Percentiles rank a stretch among this genome's conserved stretches.
These are phyloP conservation scores for Lomographa bimaculata DNA, from an alignment of 2,888 invertebrate genomes.

Conservation along the genomic window DNA sequence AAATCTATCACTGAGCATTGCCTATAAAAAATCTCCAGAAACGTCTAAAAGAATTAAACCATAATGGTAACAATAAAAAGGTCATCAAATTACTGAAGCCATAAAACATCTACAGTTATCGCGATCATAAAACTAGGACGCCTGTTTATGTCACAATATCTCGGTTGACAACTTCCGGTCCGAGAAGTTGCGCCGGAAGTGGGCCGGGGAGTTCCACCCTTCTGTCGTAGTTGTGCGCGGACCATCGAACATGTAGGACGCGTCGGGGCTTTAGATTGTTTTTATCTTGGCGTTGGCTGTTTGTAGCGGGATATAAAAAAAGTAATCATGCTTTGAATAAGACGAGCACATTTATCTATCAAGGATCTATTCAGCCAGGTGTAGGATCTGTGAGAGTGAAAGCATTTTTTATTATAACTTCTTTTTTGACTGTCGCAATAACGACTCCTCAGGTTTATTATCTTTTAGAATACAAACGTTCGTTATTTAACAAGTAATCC, in stretches of 20 bases:
- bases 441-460: no score
- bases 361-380: no score
- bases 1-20: no score
- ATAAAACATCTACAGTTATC: slow-evolving; percentile 37
- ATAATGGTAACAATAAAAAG: slow-evolving; percentile 21
- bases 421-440: no score
- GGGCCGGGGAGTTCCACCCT: slow-evolving; percentile 18
- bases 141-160: slow-evolving; percentile 36
- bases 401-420: no score
- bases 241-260: slow-evolving; percentile 44
- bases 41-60: slow-evolving; percentile 8
- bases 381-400: no score
- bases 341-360: no score
- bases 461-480: no score
- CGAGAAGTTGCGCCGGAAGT: slow-evolving; percentile 25
- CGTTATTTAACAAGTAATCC: no score
- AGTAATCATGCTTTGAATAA: no score
- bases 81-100: slow-evolving; percentile 27
- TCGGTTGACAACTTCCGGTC: slow-evolving; percentile 42
- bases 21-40: no score
- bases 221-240: slow-evolving; percentile 37
- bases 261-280: slow-evolving; percentile 2
- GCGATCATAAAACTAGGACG: slow-evolving; percentile 40
- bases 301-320: neutral
- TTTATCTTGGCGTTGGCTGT: neutral